Evolutionary conservation across 2,113 vertebrate species (phyloP).

Genomic region (Parotia lawesii): DNA sequence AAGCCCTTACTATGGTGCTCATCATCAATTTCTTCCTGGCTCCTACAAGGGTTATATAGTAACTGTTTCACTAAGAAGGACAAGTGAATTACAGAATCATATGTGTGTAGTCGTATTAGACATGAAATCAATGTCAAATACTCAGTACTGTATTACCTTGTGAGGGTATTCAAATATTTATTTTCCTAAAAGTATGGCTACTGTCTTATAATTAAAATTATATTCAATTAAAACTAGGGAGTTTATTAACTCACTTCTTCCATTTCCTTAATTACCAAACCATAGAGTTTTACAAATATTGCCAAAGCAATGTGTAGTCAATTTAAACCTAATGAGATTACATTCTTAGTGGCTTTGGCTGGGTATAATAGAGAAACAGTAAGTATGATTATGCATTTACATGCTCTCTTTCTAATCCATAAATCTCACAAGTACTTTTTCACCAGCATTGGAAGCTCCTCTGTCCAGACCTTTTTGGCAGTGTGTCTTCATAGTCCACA

Average conservation of each 20-base stretch:
- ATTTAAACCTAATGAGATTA: slow-evolving; percentile 56
- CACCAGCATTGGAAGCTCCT: neutral
- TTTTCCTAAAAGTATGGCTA: slow-evolving; percentile 10
- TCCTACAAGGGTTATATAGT: neutral
- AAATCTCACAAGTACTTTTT: slow-evolving; percentile 26
- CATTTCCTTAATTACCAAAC: slow-evolving; percentile 1
- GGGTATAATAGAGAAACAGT: neutral
- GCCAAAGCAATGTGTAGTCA: slow-evolving; percentile 29
- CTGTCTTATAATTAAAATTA: neutral
- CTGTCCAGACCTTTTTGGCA: neutral
- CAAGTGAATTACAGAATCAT: neutral
- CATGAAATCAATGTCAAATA: neutral
- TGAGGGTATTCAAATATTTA: neutral
- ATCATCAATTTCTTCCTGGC: slow-evolving; percentile 10
- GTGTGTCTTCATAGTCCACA: neutral
- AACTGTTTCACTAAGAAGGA: neutral
- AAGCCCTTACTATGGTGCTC: slow-evolving; percentile 6
- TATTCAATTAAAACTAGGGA: neutral
- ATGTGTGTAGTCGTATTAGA: neutral
- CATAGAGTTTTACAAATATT: slow-evolving; percentile 16
- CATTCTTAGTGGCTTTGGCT: slow-evolving; percentile 37
- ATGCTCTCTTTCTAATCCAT: slow-evolving; percentile 7
- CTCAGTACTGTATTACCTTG: neutral
- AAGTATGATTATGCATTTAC: slow-evolving; percentile 15
- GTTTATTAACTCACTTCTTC: slow-evolving; percentile 19